Evolutionary conservation across 1,140 invertebrate genomes (phyloP), one percentile per base, ranked within the genome.

Genomic region (Cyclargus thomasi): DNA sequence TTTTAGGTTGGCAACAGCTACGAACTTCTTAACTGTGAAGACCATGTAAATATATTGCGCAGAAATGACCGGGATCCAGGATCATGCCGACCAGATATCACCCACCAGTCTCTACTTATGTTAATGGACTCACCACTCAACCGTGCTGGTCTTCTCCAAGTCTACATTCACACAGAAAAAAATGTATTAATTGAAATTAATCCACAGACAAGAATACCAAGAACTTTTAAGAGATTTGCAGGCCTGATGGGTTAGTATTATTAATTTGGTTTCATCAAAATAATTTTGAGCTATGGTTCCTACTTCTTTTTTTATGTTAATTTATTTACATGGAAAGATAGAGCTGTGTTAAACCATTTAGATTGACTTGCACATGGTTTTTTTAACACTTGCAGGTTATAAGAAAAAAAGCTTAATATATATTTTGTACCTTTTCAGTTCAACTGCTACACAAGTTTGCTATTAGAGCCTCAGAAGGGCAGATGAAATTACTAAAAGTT

Each of bases 151-250:
- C 86, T 97, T 10, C 84, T 97, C 16, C 96, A 97, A 92, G 97
- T 99, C 0, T 99, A 98, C 83, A 93, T 99, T 70, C 97, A 97
- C 74, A 99, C 99, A 53, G 96, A 95, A 77, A 96, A 97, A 82
- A 99, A 99, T 94, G 97, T 99, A 57, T 91, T 99, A 0, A 99
- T 99, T 79, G 98, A 99, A 95, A 95, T 99, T 21, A 98, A 99
- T 92, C 98, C 99, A 59, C 98, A 99, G 90, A 99, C 98, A 8
- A 94, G 99, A 81, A 99, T 99, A 83, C 99, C 99, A 0, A 93
- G 99, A 78, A 99, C 99, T 14, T 99, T 98, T 83, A 99, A 99
- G 83, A 93, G 99, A 82, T 99, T 99, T 93, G 97, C 98, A 81
- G 98, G 98, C 55, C 90, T 99, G 17, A 99, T 99, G 95, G 97